phyloP scores from a whole-genome alignment of 64 coral and sea anemone genomes.

The Trachythela sp. region DNA sequence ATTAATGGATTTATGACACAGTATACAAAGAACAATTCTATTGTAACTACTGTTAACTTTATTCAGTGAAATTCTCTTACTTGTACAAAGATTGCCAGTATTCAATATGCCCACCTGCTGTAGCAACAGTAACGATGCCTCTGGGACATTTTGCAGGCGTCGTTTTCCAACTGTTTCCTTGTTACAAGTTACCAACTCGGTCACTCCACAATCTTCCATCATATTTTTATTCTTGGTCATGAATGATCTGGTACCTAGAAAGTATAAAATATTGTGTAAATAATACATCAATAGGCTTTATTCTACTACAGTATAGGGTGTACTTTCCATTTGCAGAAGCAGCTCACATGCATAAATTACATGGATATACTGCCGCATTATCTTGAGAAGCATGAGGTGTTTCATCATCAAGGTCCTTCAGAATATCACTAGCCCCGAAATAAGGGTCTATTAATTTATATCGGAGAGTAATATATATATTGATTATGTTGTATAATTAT shows the following conservation, averaged over 20 bases:
- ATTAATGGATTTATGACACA: too few relatives aligned
- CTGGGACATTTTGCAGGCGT: slow-evolving; percentile 39
- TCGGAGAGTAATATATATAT: too few relatives aligned
- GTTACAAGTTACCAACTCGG: background rate
- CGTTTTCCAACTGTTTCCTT: slow-evolving; percentile 32
- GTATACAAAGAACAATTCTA: background rate
- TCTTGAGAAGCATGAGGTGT: background rate
- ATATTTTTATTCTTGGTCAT: too few relatives aligned
- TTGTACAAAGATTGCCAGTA: slow-evolving; percentile 39
- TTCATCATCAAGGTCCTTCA: background rate
- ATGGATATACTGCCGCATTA: slow-evolving; percentile 35
- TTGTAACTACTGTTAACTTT: background rate
- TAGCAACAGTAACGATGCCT: slow-evolving; percentile 31
- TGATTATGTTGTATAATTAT: too few relatives aligned
- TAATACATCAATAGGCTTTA: too few relatives aligned
- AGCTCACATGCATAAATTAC: background rate
- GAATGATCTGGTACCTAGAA: slow-evolving; percentile 32
- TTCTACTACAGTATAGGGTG: too few relatives aligned
- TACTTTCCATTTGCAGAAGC: background rate
- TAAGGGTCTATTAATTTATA: slow-evolving; percentile 9
- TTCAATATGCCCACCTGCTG: slow-evolving; percentile 42
- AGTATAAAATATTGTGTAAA: background rate
- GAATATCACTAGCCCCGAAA: slow-evolving; percentile 5
- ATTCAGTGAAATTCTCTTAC: too few relatives aligned
- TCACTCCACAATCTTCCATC: slow-evolving; percentile 12